A percentile compares a stretch with the other conserved stretches of the same genome.
Evolutionary conservation across 2,888 invertebrate species (phyloP).

Genomic region (Synergus japonicus): DNA sequence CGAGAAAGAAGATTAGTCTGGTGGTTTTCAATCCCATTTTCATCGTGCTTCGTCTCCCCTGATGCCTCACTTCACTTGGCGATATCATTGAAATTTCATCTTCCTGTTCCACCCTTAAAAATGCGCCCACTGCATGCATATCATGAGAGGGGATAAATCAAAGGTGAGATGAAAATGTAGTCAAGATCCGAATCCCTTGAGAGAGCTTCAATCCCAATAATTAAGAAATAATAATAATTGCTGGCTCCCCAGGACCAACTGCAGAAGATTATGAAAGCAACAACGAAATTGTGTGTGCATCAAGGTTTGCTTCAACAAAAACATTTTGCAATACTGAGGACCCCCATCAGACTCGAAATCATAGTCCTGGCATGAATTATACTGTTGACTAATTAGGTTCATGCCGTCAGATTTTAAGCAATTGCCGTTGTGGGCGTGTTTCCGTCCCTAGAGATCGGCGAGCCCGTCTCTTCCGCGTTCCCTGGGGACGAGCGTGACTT

Average conservation of each 20-base stretch:
- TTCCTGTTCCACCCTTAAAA: constrained; percentile 24
- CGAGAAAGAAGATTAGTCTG: constrained; percentile 72
- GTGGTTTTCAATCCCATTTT: constrained; percentile 77
- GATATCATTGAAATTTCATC: constrained; percentile 63
- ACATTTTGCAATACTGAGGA: background rate
- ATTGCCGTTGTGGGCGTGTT: constrained; percentile 68
- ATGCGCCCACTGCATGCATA: constrained; percentile 50
- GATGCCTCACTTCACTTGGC: constrained; percentile 46
- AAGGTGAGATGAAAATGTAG: constrained; percentile 53
- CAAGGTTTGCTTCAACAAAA: too few species aligned
- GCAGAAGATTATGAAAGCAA: too few species aligned
- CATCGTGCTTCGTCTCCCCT: constrained; percentile 66
- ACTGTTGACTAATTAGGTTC: constrained; percentile 60
- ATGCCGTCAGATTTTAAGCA: constrained; percentile 72
- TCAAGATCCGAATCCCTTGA: constrained; percentile 42
- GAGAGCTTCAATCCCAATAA: too few species aligned
- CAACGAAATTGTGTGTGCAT: too few species aligned
- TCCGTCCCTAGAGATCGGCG: constrained; percentile 68
- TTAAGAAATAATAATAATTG: background rate
- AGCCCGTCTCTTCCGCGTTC: constrained; percentile 62
- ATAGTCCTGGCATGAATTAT: constrained; percentile 51
- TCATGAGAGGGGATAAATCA: constrained; percentile 67
- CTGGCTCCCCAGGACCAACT: too few species aligned
- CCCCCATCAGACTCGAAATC: constrained; percentile 25
- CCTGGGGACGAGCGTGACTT: constrained; percentile 63